A percentile compares a stretch with the other conserved stretches of the same genome.
Conservation (phyloP, 2,888 invertebrate species). For the Eupithecia centaureata region DNA sequence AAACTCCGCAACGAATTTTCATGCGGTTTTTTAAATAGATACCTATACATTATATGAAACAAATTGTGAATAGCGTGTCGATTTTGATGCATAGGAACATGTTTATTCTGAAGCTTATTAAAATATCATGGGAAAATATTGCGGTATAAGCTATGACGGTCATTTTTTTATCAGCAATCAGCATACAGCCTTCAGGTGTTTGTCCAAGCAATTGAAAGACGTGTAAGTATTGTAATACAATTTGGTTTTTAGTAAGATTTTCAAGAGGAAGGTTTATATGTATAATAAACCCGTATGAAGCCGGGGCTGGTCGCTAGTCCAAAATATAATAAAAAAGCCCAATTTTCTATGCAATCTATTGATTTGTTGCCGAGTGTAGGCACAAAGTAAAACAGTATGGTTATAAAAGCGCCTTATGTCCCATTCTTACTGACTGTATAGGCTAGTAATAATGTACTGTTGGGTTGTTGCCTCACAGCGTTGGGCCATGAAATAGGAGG, state of each 20-base stretch:
- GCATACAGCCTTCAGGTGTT: too few species aligned
- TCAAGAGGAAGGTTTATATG: too few species aligned
- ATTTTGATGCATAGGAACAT: constrained; percentile 28
- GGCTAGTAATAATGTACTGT: constrained; percentile 13
- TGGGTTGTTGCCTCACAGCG: constrained; percentile 15
- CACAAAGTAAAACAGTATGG: constrained; percentile 16
- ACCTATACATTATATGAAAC: too few species aligned
- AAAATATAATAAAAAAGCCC: neutral
- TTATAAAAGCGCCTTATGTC: neutral
- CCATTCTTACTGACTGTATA: constrained; percentile 13
- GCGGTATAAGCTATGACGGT: neutral
- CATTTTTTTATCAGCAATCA: too few species aligned
- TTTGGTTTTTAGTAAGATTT: too few species aligned
- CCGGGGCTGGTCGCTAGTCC: too few species aligned
- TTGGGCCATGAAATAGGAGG: constrained; percentile 12
- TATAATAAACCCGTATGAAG: too few species aligned
- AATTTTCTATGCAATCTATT: constrained; percentile 7
- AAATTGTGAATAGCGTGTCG: constrained; percentile 22
- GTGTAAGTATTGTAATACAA: too few species aligned
- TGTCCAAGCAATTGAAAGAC: too few species aligned
- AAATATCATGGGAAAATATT: constrained; percentile 11
- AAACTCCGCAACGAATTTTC: too few species aligned
- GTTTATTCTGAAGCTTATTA: constrained; percentile 5
- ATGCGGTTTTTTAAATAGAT: too few species aligned
- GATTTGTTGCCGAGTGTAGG: neutral